phyloP scores from a whole-genome alignment of 2,113 vertebrate species.

The Tyto alba region DNA sequence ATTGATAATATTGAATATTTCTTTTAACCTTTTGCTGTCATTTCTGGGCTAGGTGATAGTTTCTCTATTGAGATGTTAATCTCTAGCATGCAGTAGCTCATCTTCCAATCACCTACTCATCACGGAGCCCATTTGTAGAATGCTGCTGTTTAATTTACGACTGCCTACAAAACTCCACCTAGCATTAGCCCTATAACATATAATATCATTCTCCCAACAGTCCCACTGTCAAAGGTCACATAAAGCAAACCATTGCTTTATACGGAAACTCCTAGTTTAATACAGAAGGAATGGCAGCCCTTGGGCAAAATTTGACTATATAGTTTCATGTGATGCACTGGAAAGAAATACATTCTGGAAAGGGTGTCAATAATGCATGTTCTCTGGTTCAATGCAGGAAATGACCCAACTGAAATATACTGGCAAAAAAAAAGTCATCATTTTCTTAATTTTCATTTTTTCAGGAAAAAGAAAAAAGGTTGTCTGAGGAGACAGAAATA shows the following conservation, averaged over 20 bases:
- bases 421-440: background rate
- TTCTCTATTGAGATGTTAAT: background rate
- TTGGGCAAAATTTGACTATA: background rate
- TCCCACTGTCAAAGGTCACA: background rate
- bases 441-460: background rate
- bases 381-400: background rate
- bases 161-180: background rate
- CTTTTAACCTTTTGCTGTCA: slow-evolving; percentile 14
- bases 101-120: background rate
- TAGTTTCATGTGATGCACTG: background rate
- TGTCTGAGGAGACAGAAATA: slow-evolving; percentile 33
- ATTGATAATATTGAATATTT: slow-evolving; percentile 46
- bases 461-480: background rate
- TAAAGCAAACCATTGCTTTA: background rate
- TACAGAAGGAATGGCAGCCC: background rate
- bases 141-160: background rate
- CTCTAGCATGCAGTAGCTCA: background rate
- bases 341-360: background rate
- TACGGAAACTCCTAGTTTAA: background rate
- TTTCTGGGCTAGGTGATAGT: background rate
- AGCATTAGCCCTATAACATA: background rate
- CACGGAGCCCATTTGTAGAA: background rate
- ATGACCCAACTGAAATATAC: background rate
- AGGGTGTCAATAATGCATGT: background rate
- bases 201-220: background rate